These are phyloP conservation scores for Myotis findleyi DNA, from an alignment of 2,797 vertebrate genomes.

Conservation along the genomic window DNA sequence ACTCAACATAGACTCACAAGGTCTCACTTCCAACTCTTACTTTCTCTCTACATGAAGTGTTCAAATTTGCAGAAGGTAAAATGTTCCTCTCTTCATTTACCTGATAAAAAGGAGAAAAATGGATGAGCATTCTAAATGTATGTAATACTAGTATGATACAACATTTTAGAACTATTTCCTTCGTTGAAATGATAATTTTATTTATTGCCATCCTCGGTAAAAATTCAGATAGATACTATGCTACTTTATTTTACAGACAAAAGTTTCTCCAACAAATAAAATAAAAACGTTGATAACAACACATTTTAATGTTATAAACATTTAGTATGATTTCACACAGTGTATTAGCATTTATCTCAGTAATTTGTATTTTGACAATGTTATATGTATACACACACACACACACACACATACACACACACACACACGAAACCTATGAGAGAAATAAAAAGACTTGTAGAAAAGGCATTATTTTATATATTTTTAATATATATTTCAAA, in stretches of 20 bases:
- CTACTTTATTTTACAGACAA: constrained; percentile 19
- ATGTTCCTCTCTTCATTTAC: not conserved
- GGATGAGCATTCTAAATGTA: not conserved
- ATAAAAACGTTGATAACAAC: not conserved
- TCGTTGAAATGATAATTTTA: not conserved
- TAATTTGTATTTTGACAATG: not conserved
- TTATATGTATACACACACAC: not conserved
- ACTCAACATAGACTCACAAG: not conserved
- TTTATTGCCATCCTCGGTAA: not conserved
- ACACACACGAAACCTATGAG: not conserved
- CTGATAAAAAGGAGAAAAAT: not conserved
- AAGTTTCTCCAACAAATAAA: not conserved
- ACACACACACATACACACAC: not conserved
- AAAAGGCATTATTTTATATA: not conserved
- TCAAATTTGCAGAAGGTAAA: constrained; percentile 12
- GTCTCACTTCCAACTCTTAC: not conserved
- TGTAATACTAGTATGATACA: not conserved
- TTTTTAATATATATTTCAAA: constrained; percentile 8
- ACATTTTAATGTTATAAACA: constrained; percentile 24
- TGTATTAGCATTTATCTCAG: constrained; percentile 34
- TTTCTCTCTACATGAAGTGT: not conserved
- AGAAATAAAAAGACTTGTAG: constrained; percentile 44
- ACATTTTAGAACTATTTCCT: constrained; percentile 19
- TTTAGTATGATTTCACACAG: constrained; percentile 8
- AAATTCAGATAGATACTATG: not conserved